These are phyloP conservation scores for Polypterus bichir DNA, from an alignment of 2,113 vertebrate genomes.

Conservation along the genomic window DNA sequence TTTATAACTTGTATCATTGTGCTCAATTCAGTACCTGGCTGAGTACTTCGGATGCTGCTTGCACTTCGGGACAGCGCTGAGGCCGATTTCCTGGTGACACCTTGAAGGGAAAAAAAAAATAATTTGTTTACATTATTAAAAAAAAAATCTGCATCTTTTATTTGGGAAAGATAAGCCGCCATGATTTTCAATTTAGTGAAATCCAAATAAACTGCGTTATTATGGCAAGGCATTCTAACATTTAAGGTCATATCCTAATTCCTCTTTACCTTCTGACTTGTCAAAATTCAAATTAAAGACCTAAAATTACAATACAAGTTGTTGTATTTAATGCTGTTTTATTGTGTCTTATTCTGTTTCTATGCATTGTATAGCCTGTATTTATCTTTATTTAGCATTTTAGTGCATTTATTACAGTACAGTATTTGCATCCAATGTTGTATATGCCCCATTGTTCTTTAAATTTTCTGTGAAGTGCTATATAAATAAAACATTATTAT, in stretches of 20 bases:
- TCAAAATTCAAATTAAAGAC: too few relatives aligned
- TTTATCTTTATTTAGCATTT: too few relatives aligned
- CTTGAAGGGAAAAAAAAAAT: conserved; percentile 12
- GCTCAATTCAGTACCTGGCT: conserved; percentile 24
- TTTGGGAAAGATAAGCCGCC: background rate
- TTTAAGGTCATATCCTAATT: background rate
- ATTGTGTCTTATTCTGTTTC: too few relatives aligned
- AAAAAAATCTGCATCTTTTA: background rate
- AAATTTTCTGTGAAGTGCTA: too few relatives aligned
- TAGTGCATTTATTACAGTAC: too few relatives aligned
- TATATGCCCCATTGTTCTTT: too few relatives aligned
- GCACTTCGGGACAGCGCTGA: conserved; percentile 20
- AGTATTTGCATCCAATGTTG: too few relatives aligned
- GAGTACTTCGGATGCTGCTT: conserved; percentile 10
- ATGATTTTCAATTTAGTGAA: background rate
- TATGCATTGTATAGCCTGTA: too few relatives aligned
- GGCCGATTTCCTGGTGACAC: conserved; percentile 17
- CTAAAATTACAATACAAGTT: too few relatives aligned
- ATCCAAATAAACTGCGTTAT: background rate
- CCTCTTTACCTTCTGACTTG: background rate
- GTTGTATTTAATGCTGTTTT: too few relatives aligned
- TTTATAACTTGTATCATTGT: background rate
- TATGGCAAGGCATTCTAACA: background rate
- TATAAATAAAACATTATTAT: too few relatives aligned
- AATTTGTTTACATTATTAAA: background rate